Evolutionary conservation across 2,797 vertebrate species (phyloP).

Genomic region (Eptatretus atami): DNA sequence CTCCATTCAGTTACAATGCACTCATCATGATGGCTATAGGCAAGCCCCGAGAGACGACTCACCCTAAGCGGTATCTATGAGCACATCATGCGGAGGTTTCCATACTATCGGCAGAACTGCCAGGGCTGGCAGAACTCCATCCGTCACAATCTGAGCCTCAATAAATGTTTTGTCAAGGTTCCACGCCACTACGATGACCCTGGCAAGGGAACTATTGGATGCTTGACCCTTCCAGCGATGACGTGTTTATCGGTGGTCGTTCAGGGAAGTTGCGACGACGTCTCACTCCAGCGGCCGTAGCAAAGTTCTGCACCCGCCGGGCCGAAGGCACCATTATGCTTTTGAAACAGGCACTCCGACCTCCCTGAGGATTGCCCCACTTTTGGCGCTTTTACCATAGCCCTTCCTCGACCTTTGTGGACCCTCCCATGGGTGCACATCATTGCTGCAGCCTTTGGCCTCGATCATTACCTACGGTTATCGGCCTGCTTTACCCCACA

Average conservation of each 20-base stretch:
- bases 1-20: constrained; percentile 54
- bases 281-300: constrained; percentile 43
- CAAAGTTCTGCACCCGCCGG: background rate
- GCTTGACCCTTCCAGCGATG: constrained; percentile 63
- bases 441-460: no score
- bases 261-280: constrained; percentile 78
- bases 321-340: background rate
- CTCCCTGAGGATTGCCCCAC: no score
- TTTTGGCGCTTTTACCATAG: no score
- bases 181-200: constrained; percentile 59
- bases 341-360: no score
- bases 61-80: constrained; percentile 63
- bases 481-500: no score
- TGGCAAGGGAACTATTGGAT: constrained; percentile 71
- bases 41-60: constrained; percentile 54
- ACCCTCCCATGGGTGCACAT: no score
- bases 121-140: constrained; percentile 76
- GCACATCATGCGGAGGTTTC: constrained; percentile 72
- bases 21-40: constrained; percentile 68
- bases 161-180: constrained; percentile 68
- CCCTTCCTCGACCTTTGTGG: no score
- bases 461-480: no score
- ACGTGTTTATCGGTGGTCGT: constrained; percentile 89
- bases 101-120: constrained; percentile 61
- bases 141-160: constrained; percentile 53